phyloP scores from a whole-genome alignment of 2,888 invertebrate genomes.

The Iphiclides podalirius region DNA sequence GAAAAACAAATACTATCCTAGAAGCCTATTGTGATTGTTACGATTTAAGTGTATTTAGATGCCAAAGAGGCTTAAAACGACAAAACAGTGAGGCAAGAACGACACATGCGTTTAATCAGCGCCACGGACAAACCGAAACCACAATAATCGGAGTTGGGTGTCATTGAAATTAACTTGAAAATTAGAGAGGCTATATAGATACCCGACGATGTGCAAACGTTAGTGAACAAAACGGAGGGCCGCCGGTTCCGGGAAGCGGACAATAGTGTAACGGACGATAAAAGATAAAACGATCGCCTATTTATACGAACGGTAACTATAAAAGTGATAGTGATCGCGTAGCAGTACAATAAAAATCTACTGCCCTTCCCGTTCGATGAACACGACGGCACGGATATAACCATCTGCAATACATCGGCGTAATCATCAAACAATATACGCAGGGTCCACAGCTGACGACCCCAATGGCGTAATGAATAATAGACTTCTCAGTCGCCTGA shows the following conservation, averaged over 20 bases:
- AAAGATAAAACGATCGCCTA: constrained; percentile 50
- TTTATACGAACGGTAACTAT: constrained; percentile 52
- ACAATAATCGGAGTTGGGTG: not conserved
- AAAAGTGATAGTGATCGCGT: constrained; percentile 51
- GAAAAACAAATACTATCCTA: no score
- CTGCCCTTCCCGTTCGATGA: constrained; percentile 42
- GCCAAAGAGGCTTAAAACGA: no score
- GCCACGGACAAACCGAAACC: constrained; percentile 6
- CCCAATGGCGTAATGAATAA: not conserved
- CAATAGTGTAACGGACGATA: constrained; percentile 40
- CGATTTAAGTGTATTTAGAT: no score
- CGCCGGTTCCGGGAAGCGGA: constrained; percentile 27
- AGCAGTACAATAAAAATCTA: constrained; percentile 55
- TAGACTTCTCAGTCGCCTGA: no score
- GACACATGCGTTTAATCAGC: no score
- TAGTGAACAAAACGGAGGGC: constrained; percentile 26
- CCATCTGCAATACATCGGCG: constrained; percentile 31
- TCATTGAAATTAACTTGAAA: constrained; percentile 16
- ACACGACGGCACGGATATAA: constrained; percentile 46
- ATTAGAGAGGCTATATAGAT: constrained; percentile 2
- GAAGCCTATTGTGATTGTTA: no score
- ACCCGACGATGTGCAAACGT: constrained; percentile 14
- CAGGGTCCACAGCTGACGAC: not conserved
- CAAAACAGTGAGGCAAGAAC: no score
- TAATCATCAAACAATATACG: constrained; percentile 15